Base-by-base conservation (phyloP, 2,113 vertebrate species). In the Synchiropus splendidus region DNA sequence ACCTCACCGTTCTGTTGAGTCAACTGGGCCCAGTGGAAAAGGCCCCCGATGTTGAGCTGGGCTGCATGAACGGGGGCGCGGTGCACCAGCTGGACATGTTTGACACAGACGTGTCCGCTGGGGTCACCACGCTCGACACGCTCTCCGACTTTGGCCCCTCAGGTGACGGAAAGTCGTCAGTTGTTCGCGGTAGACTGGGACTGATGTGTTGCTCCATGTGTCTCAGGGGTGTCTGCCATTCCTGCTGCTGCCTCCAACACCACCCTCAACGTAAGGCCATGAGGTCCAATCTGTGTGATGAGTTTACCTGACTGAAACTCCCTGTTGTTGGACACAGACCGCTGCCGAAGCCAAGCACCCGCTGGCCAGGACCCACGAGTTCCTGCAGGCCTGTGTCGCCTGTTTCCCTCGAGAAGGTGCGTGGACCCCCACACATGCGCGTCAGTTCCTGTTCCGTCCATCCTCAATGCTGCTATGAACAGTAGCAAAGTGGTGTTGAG, bases 341-440 rank as follows among this genome's bases (percentile, higher is more conserved):
- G n/a, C n/a, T n/a, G 52, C 51, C 72, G 74, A 77, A 76, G 54
- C 43, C 61, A 74, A 72, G 61, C 54, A 74, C 56, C 88, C 90
- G 0, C 63, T 98, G 64, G 83, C 86, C 1, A 64, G 86, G 63
- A 92, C 90, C 18, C 92, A 98, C 0, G 54, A 93, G 43, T 98
- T 98, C 81, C 87, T 88, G 72, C 92, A 89, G 79, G 92, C 91
- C 46, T 98, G 94, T 72, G 78, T 84, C 12, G 66, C 79, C 54
- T 98, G 94, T 80, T 94, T 89, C 53, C 84, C 85, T 18, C 87
- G 85, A 64, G 82, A 74, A 86, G 92, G 92, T 96, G 79, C 48
- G 10, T n/a, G n/a, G n/a, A n/a, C 12, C 16, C 18, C 6, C 18
- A 12, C 18, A 27, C 8, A 27, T 27, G 4, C 12, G 4, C 10